Evolutionary conservation across 2,888 invertebrate species (phyloP).

Genomic region (Doris montereyensis): DNA sequence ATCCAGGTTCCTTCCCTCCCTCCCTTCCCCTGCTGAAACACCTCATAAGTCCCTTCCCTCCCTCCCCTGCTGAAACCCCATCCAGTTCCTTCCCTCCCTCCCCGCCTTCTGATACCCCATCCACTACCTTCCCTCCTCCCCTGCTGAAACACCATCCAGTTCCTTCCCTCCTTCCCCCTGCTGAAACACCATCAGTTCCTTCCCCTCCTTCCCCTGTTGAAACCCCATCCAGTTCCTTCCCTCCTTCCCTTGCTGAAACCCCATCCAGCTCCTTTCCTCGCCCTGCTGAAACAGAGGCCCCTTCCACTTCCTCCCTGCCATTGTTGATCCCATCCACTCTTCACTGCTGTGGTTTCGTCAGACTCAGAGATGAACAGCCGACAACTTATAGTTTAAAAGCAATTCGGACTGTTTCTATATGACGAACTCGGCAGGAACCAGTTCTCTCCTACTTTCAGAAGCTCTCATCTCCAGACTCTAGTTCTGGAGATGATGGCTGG

Average conservation of each 20-base stretch:
- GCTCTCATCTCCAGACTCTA: neutral
- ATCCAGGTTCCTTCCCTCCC: no score
- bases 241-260: no score
- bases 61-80: no score
- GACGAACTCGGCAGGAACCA: neutral
- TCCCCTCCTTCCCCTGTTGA: no score
- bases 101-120: no score
- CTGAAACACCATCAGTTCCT: no score
- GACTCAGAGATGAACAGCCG: neutral
- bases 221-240: neutral
- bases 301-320: neutral
- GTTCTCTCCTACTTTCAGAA: neutral
- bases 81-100: no score
- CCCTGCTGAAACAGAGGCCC: neutral
- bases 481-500: neutral
- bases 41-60: neutral
- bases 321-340: no score
- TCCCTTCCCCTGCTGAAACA: no score
- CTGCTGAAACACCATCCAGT: no score
- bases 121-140: no score
- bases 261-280: neutral
- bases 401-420: neutral
- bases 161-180: no score
- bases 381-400: neutral
- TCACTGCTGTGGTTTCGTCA: neutral